A percentile compares a stretch with the other conserved stretches of the same genome.
Evolutionary conservation across 2,113 vertebrate genomes (phyloP).

Genomic region (Actenoides lindsayi): DNA sequence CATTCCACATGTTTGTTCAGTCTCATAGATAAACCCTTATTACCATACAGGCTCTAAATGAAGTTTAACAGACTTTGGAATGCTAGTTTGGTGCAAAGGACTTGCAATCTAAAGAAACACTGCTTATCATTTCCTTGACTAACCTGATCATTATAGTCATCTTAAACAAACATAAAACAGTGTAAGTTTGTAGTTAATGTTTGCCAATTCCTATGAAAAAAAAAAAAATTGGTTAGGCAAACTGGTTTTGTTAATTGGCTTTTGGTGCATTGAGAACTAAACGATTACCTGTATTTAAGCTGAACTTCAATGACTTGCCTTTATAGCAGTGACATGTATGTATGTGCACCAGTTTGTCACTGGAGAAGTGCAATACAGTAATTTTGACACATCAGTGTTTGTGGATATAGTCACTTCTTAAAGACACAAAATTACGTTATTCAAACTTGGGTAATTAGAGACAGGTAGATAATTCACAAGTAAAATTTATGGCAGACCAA

Average conservation of each 20-base stretch:
- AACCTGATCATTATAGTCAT: not conserved
- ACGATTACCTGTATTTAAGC: not conserved
- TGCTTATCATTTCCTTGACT: not conserved
- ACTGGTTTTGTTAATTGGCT: not conserved
- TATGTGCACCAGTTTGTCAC: not conserved
- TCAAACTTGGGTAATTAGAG: not conserved
- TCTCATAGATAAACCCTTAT: not conserved
- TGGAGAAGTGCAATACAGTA: not conserved
- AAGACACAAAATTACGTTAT: not conserved
- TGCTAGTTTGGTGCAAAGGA: not conserved
- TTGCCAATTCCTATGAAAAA: not conserved
- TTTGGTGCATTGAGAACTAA: not conserved
- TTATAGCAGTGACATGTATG: not conserved
- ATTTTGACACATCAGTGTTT: not conserved
- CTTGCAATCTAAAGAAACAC: not conserved
- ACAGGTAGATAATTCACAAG: not conserved
- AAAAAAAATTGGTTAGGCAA: not conserved
- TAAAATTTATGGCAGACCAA: not conserved
- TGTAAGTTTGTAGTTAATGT: not conserved
- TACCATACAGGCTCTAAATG: not conserved
- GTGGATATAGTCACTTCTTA: not conserved
- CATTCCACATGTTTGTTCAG: not conserved
- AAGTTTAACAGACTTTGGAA: not conserved
- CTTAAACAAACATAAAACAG: conserved; percentile 1
- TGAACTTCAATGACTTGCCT: not conserved